Conservation (phyloP, 2,888 invertebrate species). For the Entomobrya proxima region DNA sequence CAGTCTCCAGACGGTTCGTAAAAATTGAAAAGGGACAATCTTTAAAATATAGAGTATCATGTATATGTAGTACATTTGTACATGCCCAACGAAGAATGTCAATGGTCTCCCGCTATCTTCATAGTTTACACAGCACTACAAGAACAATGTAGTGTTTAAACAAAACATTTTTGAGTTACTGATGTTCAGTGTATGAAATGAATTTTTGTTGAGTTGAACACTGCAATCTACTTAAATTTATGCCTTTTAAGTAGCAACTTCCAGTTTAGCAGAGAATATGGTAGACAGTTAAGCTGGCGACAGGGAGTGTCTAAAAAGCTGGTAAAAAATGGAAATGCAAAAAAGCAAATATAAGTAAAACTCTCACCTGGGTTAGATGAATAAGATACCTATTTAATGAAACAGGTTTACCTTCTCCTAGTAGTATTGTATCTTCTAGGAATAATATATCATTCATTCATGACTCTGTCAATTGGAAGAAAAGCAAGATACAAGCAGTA, state of each 20-base stretch:
- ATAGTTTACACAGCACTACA: not conserved
- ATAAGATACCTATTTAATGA: not conserved
- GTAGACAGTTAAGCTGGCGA: not conserved
- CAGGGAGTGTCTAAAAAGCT: constrained; percentile 6
- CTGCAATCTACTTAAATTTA: constrained; percentile 29
- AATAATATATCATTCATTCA: constrained; percentile 43
- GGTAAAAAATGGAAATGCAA: too few relatives aligned
- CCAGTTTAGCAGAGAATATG: not conserved
- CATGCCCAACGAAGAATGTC: not conserved
- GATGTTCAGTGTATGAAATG: too few relatives aligned
- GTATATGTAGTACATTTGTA: not conserved
- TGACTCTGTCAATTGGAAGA: not conserved
- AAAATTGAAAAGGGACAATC: constrained; percentile 2
- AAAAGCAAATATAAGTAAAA: not conserved
- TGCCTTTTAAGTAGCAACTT: not conserved
- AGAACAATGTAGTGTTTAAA: not conserved
- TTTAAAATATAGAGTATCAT: not conserved
- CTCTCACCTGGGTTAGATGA: not conserved
- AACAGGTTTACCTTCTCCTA: constrained; percentile 36
- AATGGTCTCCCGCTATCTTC: not conserved
- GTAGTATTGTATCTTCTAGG: not conserved
- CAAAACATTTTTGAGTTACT: not conserved
- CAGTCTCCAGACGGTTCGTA: constrained; percentile 12
- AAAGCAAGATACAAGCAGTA: not conserved
- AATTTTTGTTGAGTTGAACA: not conserved